Percentiles rank a stretch among this genome's conserved stretches.
Evolutionary conservation across 2,797 vertebrate genomes (phyloP).

Genomic region (Meriones psammophilus): DNA sequence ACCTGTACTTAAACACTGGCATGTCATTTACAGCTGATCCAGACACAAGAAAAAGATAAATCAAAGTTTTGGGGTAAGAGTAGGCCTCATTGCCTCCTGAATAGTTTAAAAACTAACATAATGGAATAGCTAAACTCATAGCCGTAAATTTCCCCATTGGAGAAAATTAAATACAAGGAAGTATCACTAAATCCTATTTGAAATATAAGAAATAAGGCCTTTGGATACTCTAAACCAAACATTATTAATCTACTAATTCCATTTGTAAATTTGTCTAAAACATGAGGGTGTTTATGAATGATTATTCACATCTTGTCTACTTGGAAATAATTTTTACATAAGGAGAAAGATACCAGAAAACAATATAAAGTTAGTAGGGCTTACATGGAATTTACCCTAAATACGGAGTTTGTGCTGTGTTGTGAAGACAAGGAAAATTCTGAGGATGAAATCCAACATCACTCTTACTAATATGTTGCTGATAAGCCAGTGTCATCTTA

Average conservation of each 20-base stretch:
- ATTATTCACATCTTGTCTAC: background rate
- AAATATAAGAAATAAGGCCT: background rate
- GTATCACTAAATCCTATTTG: background rate
- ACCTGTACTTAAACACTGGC: background rate
- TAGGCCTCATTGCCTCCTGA: background rate
- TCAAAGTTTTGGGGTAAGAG: background rate
- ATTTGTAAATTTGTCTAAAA: background rate
- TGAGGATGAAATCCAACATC: too few relatives aligned
- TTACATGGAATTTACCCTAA: too few relatives aligned
- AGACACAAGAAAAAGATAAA: background rate
- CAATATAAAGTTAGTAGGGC: background rate
- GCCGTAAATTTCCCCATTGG: background rate
- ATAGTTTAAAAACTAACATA: background rate
- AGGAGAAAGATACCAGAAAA: background rate
- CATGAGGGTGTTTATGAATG: background rate
- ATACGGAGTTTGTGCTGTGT: too few relatives aligned
- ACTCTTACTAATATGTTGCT: too few relatives aligned
- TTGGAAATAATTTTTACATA: conserved; percentile 20
- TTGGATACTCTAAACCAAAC: background rate
- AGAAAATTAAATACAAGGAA: conserved; percentile 41
- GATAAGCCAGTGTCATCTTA: background rate
- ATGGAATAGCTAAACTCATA: background rate
- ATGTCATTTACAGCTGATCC: background rate
- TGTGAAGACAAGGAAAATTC: too few relatives aligned
- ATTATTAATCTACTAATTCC: background rate